Evolutionary conservation across 35 echinoderm and acorn worm genomes (phyloP).

Genomic region (Heliocidaris erythrogramma): DNA sequence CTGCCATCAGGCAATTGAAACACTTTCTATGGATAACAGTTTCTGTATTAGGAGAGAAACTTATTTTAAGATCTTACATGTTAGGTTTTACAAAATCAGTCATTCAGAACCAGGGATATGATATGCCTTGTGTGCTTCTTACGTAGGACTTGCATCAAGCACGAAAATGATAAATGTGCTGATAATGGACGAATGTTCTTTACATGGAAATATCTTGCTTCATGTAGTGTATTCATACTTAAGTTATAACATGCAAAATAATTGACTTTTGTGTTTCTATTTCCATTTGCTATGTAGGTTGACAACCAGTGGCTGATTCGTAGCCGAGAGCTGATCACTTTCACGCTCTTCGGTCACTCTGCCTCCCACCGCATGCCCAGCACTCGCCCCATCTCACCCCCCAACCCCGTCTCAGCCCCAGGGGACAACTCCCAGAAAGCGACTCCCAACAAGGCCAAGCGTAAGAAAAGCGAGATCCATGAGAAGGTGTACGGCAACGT

Average conservation of each 20-base stretch:
- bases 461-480: slow-evolving; percentile 66
- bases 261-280: not conserved
- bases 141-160: not conserved
- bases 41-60: not conserved
- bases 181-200: not conserved
- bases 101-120: no score
- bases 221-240: no score
- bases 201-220: no score
- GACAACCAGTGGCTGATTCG: slow-evolving; percentile 85
- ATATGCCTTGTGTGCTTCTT: not conserved
- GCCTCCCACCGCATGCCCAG: slow-evolving; percentile 57
- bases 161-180: not conserved
- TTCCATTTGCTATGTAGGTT: slow-evolving; percentile 59
- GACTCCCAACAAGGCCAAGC: slow-evolving; percentile 62
- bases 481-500: slow-evolving; percentile 86
- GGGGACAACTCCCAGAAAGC: slow-evolving; percentile 44
- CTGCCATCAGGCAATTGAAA: not conserved
- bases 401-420: slow-evolving; percentile 39
- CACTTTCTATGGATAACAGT: not conserved
- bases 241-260: not conserved
- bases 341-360: slow-evolving; percentile 69
- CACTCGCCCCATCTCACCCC: slow-evolving; percentile 34
- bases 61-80: not conserved
- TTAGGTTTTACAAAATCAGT: no score
- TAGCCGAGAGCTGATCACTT: slow-evolving; percentile 87